Percentiles rank a stretch among this genome's conserved stretches.
These are phyloP conservation scores for Oasisia sp. DNA, from an alignment of 2,888 invertebrate genomes.

Conservation along the genomic window DNA sequence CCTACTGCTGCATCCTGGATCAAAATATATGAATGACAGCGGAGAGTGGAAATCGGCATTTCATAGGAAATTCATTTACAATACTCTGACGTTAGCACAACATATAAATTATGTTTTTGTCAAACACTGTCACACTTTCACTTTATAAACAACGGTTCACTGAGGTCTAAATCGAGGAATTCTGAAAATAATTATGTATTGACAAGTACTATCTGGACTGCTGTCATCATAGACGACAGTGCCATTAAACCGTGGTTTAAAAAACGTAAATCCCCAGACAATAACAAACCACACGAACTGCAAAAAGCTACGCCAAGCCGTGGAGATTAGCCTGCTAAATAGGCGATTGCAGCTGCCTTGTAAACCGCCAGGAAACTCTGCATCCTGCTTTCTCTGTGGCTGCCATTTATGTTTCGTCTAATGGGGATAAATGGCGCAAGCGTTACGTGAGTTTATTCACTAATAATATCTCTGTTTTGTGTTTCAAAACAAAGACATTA, in stretches of 20 bases:
- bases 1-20: too few relatives aligned
- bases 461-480: background rate
- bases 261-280: background rate
- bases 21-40: too few relatives aligned
- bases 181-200: too few relatives aligned
- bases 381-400: background rate
- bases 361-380: background rate
- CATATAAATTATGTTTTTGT: too few relatives aligned
- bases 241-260: background rate
- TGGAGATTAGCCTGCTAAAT: background rate
- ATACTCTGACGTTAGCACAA: too few relatives aligned
- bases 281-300: background rate
- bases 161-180: too few relatives aligned
- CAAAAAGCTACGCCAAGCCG: background rate
- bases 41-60: too few relatives aligned
- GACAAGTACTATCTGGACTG: too few relatives aligned
- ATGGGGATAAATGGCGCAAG: background rate
- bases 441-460: background rate
- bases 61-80: too few relatives aligned
- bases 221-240: background rate
- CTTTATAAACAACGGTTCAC: too few relatives aligned
- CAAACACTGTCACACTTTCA: too few relatives aligned
- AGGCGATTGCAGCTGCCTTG: background rate
- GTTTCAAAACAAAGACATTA: background rate
- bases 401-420: background rate